These are phyloP conservation scores for Chelonoidis abingdonii DNA, from an alignment of 2,113 vertebrate species.

Conservation along the genomic window DNA sequence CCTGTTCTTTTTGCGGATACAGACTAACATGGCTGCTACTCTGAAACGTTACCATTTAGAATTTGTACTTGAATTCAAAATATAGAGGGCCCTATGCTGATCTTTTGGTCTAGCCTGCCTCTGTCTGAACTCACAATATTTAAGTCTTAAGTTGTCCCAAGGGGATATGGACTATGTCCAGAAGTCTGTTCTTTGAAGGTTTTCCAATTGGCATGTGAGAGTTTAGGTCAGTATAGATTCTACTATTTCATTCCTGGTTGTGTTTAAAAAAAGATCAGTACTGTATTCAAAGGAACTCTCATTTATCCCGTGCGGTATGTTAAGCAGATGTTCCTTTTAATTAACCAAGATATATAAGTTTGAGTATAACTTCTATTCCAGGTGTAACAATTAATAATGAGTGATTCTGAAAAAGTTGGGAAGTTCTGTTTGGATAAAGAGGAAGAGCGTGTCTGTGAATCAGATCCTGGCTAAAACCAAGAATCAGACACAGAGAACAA, in stretches of 20 bases:
- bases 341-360: slow-evolving; percentile 29
- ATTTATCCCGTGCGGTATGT: slow-evolving; percentile 12
- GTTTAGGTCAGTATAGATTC: background rate
- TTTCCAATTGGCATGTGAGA: slow-evolving; percentile 16
- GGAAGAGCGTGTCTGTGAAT: background rate
- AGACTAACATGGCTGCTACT: too few species aligned
- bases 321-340: slow-evolving; percentile 54
- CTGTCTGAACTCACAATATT: slow-evolving; percentile 20
- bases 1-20: too few species aligned
- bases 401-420: background rate
- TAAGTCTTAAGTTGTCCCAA: slow-evolving; percentile 10
- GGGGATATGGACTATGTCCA: background rate
- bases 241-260: slow-evolving; percentile 31
- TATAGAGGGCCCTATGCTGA: background rate
- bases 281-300: slow-evolving; percentile 44
- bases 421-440: slow-evolving; percentile 4
- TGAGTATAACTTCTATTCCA: background rate
- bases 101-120: slow-evolving; percentile 43
- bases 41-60: slow-evolving; percentile 25
- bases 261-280: background rate
- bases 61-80: slow-evolving; percentile 16
- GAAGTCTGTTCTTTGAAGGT: slow-evolving; percentile 14
- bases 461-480: background rate
- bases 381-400: slow-evolving; percentile 9
- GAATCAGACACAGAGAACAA: background rate